Base-by-base conservation (phyloP, 2,888 invertebrate genomes). In the Yponomeuta plumbellus region DNA sequence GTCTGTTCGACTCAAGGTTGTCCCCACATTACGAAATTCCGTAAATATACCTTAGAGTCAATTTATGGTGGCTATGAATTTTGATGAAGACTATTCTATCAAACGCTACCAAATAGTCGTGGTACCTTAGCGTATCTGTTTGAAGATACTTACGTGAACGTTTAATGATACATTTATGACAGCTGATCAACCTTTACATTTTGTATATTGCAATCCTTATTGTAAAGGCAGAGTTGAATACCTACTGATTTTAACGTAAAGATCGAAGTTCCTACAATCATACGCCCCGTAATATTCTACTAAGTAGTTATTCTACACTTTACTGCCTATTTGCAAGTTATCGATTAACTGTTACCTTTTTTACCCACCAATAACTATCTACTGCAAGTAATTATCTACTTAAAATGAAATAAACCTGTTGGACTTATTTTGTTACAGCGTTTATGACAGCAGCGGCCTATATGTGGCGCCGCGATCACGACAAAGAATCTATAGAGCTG, bases 401-500 rank as follows among this genome's bases (percentile, higher is more conserved):
- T 34, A 8, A 6, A 5, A 34, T 34, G 8, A 8, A 5, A 8
- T 0, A 34, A 34, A 34, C 34, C 34, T 34, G 34, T 52, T 52
- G 17, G 5, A 52, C 17, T 44, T 44, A 71, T 67, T 68, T 71
- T 65, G 67, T 83, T 83, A 66, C 80, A 94, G 94, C 91, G 1
- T 94, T 94, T 74, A 92, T 94, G 91, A 89, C 92, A 44, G 90
- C 92, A 57, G 83, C 92, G 5, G 86, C 92, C 0, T 94, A 92
- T 72, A 86, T 93, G 77, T 84, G 87, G 64, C 76, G 93, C 66
- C 80, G 85, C 52, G 78, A 84, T 34, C 74, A 80, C 13, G 81
- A 83, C 67, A 90, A 88, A 70, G 73, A 78, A 40, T 77, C 74
- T 61, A 79, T 89, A 20, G 92, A 92, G 73, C 77, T 94, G 61